Evolutionary conservation across 2,888 invertebrate species (phyloP).

Genomic region (Phyllotreta striolata): DNA sequence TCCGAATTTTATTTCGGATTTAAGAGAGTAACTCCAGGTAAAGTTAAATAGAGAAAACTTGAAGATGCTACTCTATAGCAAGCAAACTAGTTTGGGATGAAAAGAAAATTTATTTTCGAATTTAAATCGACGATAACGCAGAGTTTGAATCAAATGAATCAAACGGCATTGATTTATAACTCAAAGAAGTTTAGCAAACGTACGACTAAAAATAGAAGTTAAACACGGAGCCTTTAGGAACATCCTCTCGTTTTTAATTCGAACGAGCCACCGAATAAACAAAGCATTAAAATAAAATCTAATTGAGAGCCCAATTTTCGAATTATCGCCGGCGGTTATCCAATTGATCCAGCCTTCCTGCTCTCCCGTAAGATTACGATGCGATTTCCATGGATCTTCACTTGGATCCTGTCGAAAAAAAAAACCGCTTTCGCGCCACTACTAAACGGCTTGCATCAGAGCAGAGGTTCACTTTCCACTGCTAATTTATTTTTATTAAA

Average conservation of each 20-base stretch:
- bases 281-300: conserved; percentile 15
- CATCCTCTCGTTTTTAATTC: conserved; percentile 18
- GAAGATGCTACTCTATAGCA: too few relatives aligned
- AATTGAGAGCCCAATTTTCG: conserved; percentile 13
- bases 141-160: background rate
- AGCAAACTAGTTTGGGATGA: too few relatives aligned
- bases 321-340: conserved; percentile 13
- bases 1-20: too few relatives aligned
- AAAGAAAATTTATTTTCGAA: too few relatives aligned
- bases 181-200: background rate
- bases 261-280: conserved; percentile 13
- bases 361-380: background rate
- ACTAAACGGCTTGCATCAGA: background rate
- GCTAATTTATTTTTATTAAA: conserved; percentile 56
- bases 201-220: background rate
- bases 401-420: background rate
- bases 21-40: too few relatives aligned
- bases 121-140: too few relatives aligned
- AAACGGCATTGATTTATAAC: background rate
- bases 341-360: conserved; percentile 12
- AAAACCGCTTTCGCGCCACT: conserved; percentile 1
- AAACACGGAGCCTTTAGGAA: conserved; percentile 4
- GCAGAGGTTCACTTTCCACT: conserved; percentile 50
- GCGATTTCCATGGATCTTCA: background rate
- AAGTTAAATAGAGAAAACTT: too few relatives aligned